Evolutionary conservation across 1,140 invertebrate genomes (phyloP), one percentile per base, ranked within the genome.

Genomic region (Zaprionus capensis): DNA sequence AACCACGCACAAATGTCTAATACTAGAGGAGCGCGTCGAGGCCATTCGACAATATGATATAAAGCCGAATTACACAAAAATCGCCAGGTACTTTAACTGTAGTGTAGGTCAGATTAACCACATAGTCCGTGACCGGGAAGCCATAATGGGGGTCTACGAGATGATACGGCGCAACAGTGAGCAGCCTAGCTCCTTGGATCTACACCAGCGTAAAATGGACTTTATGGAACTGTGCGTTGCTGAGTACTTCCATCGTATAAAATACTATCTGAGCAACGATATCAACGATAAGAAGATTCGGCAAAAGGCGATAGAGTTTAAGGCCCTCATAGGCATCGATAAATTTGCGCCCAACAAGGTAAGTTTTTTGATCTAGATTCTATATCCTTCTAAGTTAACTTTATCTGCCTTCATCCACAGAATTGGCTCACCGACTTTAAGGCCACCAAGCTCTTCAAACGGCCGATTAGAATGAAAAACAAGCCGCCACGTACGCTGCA

Each of bases 71-170:
- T 92, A 92, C 51, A 90, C 77, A n/a, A 87, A 90, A 31, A 81
- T 92, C 6, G 91, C 91, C 2, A 80, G 81, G 28, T 91, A 87
- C 56, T 92, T 92, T 49, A 92, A 92, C 46, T 92, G 91, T 36
- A 91, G 91, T 66, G 91, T 85, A 85, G 82, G 87, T 57, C 91
- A 92, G 65, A 92, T 92, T 55, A 92, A 92, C 26, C 91, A 80
- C 70, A 91, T 92, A 5, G 69, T 92, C 4, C n/a, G 71, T 2
- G 92, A 92, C 67, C 82, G 91, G 1, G 74, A 82, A 5, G 74
- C 87, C 11, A 91, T 92, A 6, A 55, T 92, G 71, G 77, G 82
- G 46, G 90, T 87, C 61, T 80, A 92, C 28, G 72, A 90, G 58
- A 87, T 82, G n/a, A 82, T 82, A 9, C 55, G 63, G 0, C 38